Evolutionary conservation across 2,797 vertebrate species (phyloP), one percentile per base, ranked within the genome.

Genomic region (Lacerta viridis): DNA sequence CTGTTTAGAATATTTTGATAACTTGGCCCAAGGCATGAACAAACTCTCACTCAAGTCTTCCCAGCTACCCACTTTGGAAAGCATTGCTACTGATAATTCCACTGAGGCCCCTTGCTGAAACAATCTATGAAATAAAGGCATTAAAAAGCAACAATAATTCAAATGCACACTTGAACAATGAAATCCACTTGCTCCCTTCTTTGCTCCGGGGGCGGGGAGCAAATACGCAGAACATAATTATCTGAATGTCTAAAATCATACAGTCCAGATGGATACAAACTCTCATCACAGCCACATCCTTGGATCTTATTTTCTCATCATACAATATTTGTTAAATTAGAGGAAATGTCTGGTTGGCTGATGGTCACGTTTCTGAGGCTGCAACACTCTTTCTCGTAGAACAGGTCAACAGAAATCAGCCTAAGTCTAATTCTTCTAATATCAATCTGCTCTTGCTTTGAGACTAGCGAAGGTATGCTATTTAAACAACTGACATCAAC

Each of bases 241-340:
- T 87, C 86, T 91, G 64, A 81, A 87, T 91, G 84, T 29, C 74
- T 89, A 74, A 83, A 93, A 90, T 87, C 3, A 71, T 0, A 55
- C 23, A 89, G 55, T 71, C 82, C 83, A 91, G 88, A 90, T 50
- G 83, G 90, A 3, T 86, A 91, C 7, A 55, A 80, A 59, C 80
- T 87, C 36, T 80, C 77, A 41, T 83, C 77, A 7, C 4, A 77
- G 85, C 50, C 75, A 80, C 13, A 78, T 85, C 50, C 86, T 76
- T 74, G 88, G 64, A 79, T 93, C 83, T 87, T 66, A 85, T 83
- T 90, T 92, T 88, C 80, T 81, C 87, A 80, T 92, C 91, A 87
- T 27, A 50, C 80, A 87, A 89, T 41, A 83, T 88, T 87, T 86
- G 66, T n/a, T 55, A 90, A 85, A 59, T n/a, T 43, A 87, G 20